Evolutionary conservation across 1,140 invertebrate genomes (phyloP).

Genomic region (Atta texana): DNA sequence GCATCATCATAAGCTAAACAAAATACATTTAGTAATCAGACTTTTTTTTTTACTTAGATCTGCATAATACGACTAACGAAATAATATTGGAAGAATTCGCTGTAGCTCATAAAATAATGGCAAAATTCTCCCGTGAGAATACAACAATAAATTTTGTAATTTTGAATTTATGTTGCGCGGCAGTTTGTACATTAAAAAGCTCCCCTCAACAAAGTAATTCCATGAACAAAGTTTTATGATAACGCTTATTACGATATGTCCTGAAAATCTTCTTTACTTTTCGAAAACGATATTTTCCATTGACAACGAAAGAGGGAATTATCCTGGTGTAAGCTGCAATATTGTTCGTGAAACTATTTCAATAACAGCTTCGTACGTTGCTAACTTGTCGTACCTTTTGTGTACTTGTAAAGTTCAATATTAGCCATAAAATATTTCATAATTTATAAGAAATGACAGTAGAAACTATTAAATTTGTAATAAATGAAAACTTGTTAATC

Average conservation of each 20-base stretch:
- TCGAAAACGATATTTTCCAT: constrained; percentile 42
- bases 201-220: constrained; percentile 45
- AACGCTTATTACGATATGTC: constrained; percentile 32
- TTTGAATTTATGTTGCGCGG: background rate
- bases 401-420: constrained; percentile 32
- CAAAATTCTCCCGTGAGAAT: background rate
- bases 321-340: constrained; percentile 21
- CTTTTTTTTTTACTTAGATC: background rate
- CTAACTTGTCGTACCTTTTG: background rate
- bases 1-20: too few species aligned
- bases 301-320: background rate
- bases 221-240: constrained; percentile 32
- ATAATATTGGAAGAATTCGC: background rate
- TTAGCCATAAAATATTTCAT: background rate
- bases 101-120: background rate
- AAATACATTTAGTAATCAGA: too few species aligned
- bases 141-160: background rate
- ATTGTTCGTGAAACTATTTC: constrained; percentile 68
- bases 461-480: constrained; percentile 26
- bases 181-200: background rate
- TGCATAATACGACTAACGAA: background rate
- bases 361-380: constrained; percentile 56
- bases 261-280: constrained; percentile 9
- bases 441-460: constrained; percentile 3
- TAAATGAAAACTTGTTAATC: background rate